Evolutionary conservation across 2,888 invertebrate genomes (phyloP), one percentile per base, ranked within the genome.

Genomic region (Alviniconcha strummeri): DNA sequence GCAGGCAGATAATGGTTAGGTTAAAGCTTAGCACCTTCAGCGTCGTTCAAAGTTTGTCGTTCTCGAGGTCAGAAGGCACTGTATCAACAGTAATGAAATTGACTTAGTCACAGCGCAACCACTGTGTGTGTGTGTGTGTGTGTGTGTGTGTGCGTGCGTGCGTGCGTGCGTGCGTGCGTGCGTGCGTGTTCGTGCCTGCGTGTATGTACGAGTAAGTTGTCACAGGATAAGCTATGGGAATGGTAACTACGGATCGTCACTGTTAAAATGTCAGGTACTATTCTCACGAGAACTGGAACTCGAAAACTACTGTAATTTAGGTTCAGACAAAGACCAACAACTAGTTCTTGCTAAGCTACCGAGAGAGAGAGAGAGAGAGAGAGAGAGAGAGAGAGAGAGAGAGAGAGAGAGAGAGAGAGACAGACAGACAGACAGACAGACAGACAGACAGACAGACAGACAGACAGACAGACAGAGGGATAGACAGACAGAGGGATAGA

Each of bases 121-220:
- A 64, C 1, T 64, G 64, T 64, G 64, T 64, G 64, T 64, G 64
- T 64, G 64, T 64, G 54, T 75, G 75, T 75, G 55, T 75, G 52
- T 64, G 64, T 15, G 64, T 64, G 64, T 15, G 64, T 15, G 64
- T 64, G 64, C 4, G 64, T 15, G 64, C 4, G 64, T 64, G 72
- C 4, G 72, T 72, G 3, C 17, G 72, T 72, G 5, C 17, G 4
- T 72, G 72, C 17, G 72, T 72, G 72, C 36, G 64, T 64, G 64
- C 4, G 64, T 15, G 64, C 4, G 72, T n/a, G 72, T 72, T 9
- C 17, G 72, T 72, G 5, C 17, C 15, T 72, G 72, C 17, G 72
- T 72, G 72, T 72, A n/a, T 80, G 56, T 60, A n/a, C 17, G 17
- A 19, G 56, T 72, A 19, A 54, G 60, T 81, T 19, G 54, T 81